Evolutionary conservation across 1,140 invertebrate genomes (phyloP).

Genomic region (Venustaconcha ellipsiformis): DNA sequence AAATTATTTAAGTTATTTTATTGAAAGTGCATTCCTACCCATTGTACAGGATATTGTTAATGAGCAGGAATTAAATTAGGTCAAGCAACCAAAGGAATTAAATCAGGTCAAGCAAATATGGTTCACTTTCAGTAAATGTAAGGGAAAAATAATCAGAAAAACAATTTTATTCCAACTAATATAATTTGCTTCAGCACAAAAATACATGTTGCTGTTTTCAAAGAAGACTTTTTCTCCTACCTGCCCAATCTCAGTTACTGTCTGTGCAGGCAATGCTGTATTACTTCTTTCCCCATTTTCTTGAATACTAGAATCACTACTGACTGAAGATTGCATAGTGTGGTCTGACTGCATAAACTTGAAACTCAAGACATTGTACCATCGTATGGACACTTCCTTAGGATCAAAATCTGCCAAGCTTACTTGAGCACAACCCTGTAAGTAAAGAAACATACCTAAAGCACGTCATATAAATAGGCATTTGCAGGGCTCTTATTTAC

Average conservation of each 20-base stretch:
- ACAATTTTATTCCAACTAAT: too few relatives aligned
- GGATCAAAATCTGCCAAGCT: constrained; percentile 94
- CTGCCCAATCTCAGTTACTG: not conserved
- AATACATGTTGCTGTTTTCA: too few relatives aligned
- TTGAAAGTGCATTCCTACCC: too few relatives aligned
- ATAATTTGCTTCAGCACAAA: too few relatives aligned
- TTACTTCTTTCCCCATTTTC: constrained; percentile 21
- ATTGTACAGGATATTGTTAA: too few relatives aligned
- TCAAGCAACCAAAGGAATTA: too few relatives aligned
- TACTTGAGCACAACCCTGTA: constrained; percentile 93
- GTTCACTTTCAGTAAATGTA: too few relatives aligned
- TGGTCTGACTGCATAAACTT: constrained; percentile 80
- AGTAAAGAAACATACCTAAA: constrained; percentile 19
- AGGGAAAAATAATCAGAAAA: too few relatives aligned
- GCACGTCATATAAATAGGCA: not conserved
- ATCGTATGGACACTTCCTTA: constrained; percentile 83
- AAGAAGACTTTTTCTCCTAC: too few relatives aligned
- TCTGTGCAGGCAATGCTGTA: not conserved
- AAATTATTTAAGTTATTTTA: too few relatives aligned
- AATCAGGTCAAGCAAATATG: too few relatives aligned
- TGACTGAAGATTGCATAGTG: constrained; percentile 33
- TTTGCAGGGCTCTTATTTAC: not conserved
- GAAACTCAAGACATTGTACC: constrained; percentile 95
- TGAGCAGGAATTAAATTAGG: too few relatives aligned
- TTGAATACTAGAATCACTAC: constrained; percentile 34